phyloP scores from a whole-genome alignment of 2,888 invertebrate genomes.

The Hypomecis atomaria region DNA sequence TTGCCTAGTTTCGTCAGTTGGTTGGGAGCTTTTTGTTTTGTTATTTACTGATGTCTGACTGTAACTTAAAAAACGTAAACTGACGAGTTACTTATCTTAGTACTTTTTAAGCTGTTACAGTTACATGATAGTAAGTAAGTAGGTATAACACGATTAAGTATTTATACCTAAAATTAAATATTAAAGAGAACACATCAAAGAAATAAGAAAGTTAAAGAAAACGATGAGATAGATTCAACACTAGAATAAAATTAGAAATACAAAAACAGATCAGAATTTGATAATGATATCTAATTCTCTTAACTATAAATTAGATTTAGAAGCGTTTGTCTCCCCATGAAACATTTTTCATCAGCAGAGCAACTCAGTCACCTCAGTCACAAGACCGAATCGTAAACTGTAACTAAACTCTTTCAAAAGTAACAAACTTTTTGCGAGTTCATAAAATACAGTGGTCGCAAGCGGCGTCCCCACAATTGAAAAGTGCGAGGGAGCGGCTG shows the following conservation, averaged over 20 bases:
- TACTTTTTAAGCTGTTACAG: too few species aligned
- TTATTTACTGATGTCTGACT: constrained; percentile 37
- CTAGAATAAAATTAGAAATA: too few species aligned
- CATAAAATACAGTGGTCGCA: constrained; percentile 80
- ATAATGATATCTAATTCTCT: background rate
- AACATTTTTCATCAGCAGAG: background rate
- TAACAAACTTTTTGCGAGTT: constrained; percentile 71
- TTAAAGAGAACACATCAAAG: too few species aligned
- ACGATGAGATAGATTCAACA: too few species aligned
- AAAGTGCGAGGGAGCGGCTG: constrained; percentile 76
- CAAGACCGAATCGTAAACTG: constrained; percentile 35
- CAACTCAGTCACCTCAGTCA: constrained; percentile 14
- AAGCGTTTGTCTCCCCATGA: background rate
- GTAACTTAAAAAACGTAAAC: too few species aligned
- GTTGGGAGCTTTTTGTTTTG: constrained; percentile 44
- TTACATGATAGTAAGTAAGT: too few species aligned
- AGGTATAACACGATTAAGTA: too few species aligned
- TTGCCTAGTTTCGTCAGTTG: constrained; percentile 61
- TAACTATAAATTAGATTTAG: background rate
- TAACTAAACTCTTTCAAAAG: constrained; percentile 71
- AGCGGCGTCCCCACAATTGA: constrained; percentile 81
- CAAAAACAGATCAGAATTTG: constrained; percentile 9
- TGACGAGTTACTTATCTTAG: too few species aligned
- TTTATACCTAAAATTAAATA: too few species aligned
- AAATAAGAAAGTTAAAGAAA: too few species aligned